Evolutionary conservation across 2,888 invertebrate genomes (phyloP).

Genomic region (Scaptomyza parva): DNA sequence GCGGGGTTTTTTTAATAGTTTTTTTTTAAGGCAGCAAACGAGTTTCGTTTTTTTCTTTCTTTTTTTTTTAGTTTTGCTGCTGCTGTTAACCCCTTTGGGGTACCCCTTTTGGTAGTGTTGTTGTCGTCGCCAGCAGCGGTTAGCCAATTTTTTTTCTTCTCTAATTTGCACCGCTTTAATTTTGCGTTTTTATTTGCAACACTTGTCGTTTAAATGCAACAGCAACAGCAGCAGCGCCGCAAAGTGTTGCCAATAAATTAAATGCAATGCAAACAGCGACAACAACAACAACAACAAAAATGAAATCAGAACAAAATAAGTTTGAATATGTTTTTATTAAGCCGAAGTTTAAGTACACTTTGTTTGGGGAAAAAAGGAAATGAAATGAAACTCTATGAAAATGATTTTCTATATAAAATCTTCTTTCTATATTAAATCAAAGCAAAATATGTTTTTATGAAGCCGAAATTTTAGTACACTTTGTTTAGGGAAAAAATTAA

Average conservation of each 20-base stretch:
- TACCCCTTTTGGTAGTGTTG: constrained; percentile 59
- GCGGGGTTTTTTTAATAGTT: constrained; percentile 68
- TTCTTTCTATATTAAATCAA: no score
- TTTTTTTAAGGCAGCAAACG: constrained; percentile 58
- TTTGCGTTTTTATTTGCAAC: constrained; percentile 79
- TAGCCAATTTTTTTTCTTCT: constrained; percentile 37
- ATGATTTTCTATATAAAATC: no score
- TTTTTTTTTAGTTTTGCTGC: constrained; percentile 13
- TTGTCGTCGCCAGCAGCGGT: constrained; percentile 65
- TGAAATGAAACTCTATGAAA: no score
- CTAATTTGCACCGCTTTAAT: constrained; percentile 79
- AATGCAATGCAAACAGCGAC: constrained; percentile 53
- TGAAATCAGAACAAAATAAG: constrained; percentile 10
- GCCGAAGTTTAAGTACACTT: constrained; percentile 37
- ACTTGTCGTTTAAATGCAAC: constrained; percentile 79
- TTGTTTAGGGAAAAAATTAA: background rate
- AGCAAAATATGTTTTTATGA: constrained; percentile 11
- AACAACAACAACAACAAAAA: no score
- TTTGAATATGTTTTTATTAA: constrained; percentile 5
- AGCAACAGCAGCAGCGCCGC: constrained; percentile 68
- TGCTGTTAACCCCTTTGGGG: constrained; percentile 30
- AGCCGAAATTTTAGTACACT: constrained; percentile 38
- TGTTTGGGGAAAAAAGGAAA: background rate
- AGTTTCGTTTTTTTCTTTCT: constrained; percentile 60
- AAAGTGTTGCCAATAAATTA: constrained; percentile 80